Base-by-base conservation (phyloP, 2,797 vertebrate genomes). In the Nothura maculosa region DNA sequence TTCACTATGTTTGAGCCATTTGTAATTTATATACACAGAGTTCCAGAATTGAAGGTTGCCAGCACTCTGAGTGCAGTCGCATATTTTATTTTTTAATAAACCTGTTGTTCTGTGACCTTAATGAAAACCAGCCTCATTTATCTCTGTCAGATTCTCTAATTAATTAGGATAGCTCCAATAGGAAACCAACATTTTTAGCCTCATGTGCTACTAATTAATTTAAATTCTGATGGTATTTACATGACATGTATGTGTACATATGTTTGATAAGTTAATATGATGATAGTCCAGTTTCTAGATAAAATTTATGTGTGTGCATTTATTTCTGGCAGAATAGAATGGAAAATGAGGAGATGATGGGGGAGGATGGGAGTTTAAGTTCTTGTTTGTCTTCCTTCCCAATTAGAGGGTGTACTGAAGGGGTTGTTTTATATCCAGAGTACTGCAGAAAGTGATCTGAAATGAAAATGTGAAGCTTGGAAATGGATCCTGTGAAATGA, bases 401-500 rank as follows among this genome's bases (percentile, higher is more conserved):
- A 12, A 70, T 62, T 47, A 69, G 15, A 64, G 30, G 55, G 61
- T 15, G 7, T 40, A 40, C 9, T 18, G 14, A 81, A 89, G 32
- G 54, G 8, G 15, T 27, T 63, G 17, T 1, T 1, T 93, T 89
- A 90, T 62, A 64, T 63, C 60, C 38, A 80, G 18, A 60, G 3
- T 6, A 32, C 50, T 84, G 74, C 28, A 96, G 89, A 81, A 89
- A 94, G 19, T 84, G 66, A 73, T 78, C 85, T 81, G 55, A 93
- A 95, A 77, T 90, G 52, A 92, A 94, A 92, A 81, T 22, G 21
- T 36, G 27, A 76, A 80, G 54, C 42, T 89, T 91, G n/a, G 92
- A 92, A 93, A 87, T 55, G 7, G 45, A 93, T 84, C 54, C 63
- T 70, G 43, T 79, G 45, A 68, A 87, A 58, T 70, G 27, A 89